A percentile compares a stretch with the other conserved stretches of the same genome.
phyloP scores from a whole-genome alignment of 2,113 vertebrate species.

The Talpa occidentalis region DNA sequence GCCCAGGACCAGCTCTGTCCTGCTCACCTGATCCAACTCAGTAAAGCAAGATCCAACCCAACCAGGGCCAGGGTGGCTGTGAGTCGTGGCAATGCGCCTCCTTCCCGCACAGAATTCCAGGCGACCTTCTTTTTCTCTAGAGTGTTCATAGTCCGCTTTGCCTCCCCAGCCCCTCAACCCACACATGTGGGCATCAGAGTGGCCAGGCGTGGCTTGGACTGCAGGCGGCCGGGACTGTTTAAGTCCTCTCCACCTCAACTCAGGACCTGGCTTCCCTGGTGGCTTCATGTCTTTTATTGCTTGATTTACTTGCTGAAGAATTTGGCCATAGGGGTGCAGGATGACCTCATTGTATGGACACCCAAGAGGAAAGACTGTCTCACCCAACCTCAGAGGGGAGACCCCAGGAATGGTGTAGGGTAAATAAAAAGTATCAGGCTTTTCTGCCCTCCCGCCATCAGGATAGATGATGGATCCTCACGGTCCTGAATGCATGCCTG shows the following conservation, averaged over 20 bases:
- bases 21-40: neutral
- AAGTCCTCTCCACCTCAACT: neutral
- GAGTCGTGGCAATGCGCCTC: rapidly evolving
- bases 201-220: neutral
- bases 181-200: too few species aligned
- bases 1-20: neutral
- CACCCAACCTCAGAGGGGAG: neutral
- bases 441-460: too few species aligned
- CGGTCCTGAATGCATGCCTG: too few species aligned
- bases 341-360: neutral
- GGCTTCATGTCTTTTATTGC: neutral
- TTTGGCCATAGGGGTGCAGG: neutral
- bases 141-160: neutral
- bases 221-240: neutral
- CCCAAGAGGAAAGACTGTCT: neutral
- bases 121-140: neutral
- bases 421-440: too few species aligned
- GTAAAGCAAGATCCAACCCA: neutral
- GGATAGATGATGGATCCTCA: too few species aligned
- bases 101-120: neutral
- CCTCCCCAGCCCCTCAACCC: neutral
- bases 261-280: neutral
- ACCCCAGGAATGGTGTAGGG: too few species aligned
- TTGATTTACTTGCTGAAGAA: neutral
- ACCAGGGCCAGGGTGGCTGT: neutral